These are phyloP conservation scores for Perca schrenkii DNA, from an alignment of 2,113 vertebrate species.

Conservation along the genomic window DNA sequence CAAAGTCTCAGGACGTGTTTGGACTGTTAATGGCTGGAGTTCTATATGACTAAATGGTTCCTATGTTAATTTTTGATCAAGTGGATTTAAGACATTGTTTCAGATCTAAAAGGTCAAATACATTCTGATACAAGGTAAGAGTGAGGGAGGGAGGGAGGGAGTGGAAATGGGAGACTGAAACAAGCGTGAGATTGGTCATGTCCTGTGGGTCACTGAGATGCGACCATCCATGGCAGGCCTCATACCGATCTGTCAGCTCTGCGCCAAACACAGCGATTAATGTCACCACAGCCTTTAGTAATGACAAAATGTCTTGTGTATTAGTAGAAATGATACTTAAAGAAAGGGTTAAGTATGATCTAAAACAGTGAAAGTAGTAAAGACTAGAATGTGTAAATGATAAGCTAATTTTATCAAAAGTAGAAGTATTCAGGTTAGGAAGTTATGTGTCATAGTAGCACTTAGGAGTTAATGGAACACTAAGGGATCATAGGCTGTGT, in stretches of 20 bases:
- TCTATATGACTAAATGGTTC: background rate
- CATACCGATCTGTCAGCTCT: conserved; percentile 33
- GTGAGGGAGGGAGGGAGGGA: background rate
- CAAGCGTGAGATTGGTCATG: conserved; percentile 1
- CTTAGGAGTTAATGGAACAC: background rate
- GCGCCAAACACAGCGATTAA: background rate
- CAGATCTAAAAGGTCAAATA: background rate
- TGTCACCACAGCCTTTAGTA: background rate
- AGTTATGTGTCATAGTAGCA: background rate
- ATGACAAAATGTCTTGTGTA: background rate
- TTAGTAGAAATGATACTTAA: background rate
- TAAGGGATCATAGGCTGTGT: background rate
- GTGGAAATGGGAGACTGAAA: too few species aligned
- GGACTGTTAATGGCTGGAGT: conserved; percentile 49
- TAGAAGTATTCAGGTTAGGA: background rate
- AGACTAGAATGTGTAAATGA: background rate
- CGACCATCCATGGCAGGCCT: conserved; percentile 7
- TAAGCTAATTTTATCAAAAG: background rate
- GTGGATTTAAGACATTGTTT: background rate
- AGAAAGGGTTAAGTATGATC: background rate
- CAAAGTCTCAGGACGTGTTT: conserved; percentile 48
- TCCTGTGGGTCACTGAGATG: conserved; percentile 24
- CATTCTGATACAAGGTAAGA: background rate
- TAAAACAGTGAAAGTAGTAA: too few species aligned
- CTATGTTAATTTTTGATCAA: background rate